Base-by-base conservation (phyloP, 2,113 vertebrate genomes). In the Uria aalge region DNA sequence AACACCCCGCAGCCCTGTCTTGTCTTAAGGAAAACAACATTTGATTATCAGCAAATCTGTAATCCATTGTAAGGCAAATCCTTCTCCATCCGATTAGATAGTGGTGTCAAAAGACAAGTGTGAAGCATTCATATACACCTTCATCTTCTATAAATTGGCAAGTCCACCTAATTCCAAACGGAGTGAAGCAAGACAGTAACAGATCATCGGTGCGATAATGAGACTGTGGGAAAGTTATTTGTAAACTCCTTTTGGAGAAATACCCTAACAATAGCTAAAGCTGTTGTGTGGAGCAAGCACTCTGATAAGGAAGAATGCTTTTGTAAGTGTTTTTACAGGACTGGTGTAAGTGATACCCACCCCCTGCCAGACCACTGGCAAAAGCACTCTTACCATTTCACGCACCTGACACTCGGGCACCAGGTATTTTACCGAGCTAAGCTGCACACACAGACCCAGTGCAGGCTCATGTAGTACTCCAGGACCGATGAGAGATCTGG, bases 121-220 rank as follows among this genome's bases (percentile, higher is more conserved):
- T 2, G 69, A 74, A 57, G 62, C 9, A 6, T 67, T 78, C 19
- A 3, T 6, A 5, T 6, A 10, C 64, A 8, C 40, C 48, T 69
- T 83, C 29, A 32, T 29, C 34, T 50, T 8, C 4, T 6, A 43
- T 6, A 56, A 41, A 8, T 8, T 4, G 52, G 56, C 27, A 73
- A 30, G 6, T 3, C 10, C 36, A n/a, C 19, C 24, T 11, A 21
- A 4, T 3, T 38, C 60, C 60, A 11, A 26, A 82, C 8, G 0
- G 4, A 55, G 50, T 38, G 74, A 52, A 82, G 60, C n/a, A 11
- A n/a, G 80, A 11, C 43, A 50, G n/a, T 8, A 60, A 18, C 26
- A 69, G 64, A 86, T 67, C 18, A 15, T 14, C 0, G 1, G 34
- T 43, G 30, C 6, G 30, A 59, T 15, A 15, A 48, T 3, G 36